Evolutionary conservation across 2,888 invertebrate species (phyloP), one percentile per base, ranked within the genome.

Genomic region (Chalcosyrphus nemorum): DNA sequence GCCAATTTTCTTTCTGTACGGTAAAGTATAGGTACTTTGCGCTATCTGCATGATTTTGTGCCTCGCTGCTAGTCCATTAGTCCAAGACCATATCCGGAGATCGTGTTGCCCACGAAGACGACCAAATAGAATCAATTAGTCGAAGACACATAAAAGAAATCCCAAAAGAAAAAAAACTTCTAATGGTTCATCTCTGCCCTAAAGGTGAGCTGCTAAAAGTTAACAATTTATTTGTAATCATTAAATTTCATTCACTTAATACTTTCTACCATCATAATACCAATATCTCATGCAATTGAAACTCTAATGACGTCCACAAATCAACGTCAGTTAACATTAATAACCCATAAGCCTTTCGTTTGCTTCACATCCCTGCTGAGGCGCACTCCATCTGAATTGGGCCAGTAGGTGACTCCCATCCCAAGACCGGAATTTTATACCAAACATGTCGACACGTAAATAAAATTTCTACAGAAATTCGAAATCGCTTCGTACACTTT

Each of bases 401-500:
- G 65, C 29, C 47, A 75, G 57, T 75, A 50, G 66, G 66, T 65
- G 29, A 38, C 27, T 57, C 32, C 19, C 24, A n/a, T n/a, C n/a
- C n/a, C n/a, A 70, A 59, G 41, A 50, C 59, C 38, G 57, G 57
- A 65, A 75, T 66, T 41, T 6, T 6, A 59, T 17, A 47, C 24
- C 27, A 41, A 7, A 43, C 11, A 41, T 24, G 21, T 9, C 45
- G 24, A 35, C n/a, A n/a, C 6, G 56, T 35, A 43, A 38, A 50
- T 24, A 52, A 4, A 15, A 15, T 66, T 57, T 45, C 17, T 3
- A 35, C 17, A 29, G 38, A 38, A 32, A 52, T 66, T 66, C 43
- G 41, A 66, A 70, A 77, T 56, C 45, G 43, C 54, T 77, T 52
- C 19, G 29, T 27, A 43, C 24, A 35, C 38, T 70, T 68, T 77